Conservation (phyloP, 2,797 vertebrate species). For the Chaetophractus vellerosus region DNA sequence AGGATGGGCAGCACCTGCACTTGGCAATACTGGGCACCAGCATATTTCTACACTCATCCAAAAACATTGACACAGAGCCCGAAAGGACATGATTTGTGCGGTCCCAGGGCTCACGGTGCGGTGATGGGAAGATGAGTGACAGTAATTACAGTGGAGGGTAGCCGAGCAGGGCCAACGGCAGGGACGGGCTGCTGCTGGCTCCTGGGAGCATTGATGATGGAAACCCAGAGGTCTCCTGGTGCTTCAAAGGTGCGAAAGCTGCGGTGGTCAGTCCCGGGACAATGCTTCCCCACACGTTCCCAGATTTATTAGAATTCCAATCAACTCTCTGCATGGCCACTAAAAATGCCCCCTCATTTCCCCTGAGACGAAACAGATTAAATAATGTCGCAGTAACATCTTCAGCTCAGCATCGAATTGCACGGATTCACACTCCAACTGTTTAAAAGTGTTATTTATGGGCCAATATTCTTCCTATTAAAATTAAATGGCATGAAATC, state of each 20-base stretch:
- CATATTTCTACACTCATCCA: neutral
- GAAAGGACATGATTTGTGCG: neutral
- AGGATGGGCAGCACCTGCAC: too few relatives aligned
- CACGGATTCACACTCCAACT: slow-evolving; percentile 22
- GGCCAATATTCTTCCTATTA: slow-evolving; percentile 72
- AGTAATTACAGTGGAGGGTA: rapidly evolving
- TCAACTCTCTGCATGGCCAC: neutral
- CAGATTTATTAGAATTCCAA: slow-evolving; percentile 53
- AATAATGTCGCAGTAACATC: slow-evolving; percentile 73
- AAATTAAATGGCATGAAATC: slow-evolving; percentile 78
- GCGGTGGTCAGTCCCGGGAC: neutral
- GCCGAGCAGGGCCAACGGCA: rapidly evolving
- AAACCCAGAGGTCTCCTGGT: neutral
- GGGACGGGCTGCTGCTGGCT: neutral
- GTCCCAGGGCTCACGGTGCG: neutral
- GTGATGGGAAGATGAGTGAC: too few relatives aligned
- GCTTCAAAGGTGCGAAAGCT: neutral
- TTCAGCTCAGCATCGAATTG: slow-evolving; percentile 3
- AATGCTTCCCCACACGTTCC: neutral
- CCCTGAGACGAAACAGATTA: slow-evolving; percentile 58
- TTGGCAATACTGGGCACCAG: neutral
- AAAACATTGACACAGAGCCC: too few relatives aligned
- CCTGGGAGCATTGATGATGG: rapidly evolving
- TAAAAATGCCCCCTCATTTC: slow-evolving; percentile 54
- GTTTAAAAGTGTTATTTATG: slow-evolving; percentile 78